Conservation (phyloP, 2,888 invertebrate species). For the Protophormia terraenovae region DNA sequence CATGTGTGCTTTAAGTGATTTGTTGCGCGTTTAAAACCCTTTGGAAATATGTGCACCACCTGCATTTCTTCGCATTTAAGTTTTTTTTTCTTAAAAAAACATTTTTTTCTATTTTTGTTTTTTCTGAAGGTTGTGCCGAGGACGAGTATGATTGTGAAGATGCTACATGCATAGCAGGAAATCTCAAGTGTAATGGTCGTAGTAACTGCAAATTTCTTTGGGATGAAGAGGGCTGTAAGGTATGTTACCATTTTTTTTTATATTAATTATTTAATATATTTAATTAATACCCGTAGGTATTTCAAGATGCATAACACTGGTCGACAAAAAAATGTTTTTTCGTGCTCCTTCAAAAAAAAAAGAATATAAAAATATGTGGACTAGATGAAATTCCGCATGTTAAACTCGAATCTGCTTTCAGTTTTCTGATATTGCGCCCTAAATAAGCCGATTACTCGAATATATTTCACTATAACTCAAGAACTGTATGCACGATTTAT, state of each 20-base stretch:
- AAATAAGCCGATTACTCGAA: no score
- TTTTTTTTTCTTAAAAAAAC: not conserved
- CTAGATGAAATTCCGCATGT: no score
- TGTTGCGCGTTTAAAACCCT: slow-evolving; percentile 2
- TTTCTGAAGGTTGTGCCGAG: slow-evolving; percentile 73
- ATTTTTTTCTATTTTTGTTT: not conserved
- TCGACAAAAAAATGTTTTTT: no score
- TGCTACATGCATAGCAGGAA: slow-evolving; percentile 89
- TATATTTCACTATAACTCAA: no score
- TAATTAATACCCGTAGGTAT: no score
- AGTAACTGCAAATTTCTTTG: slow-evolving; percentile 92
- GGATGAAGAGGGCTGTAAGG: slow-evolving; percentile 84
- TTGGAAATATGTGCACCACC: slow-evolving; percentile 6
- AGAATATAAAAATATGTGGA: no score
- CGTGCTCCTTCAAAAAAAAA: no score
- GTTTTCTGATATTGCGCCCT: no score
- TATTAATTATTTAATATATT: not conserved
- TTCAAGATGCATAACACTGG: no score
- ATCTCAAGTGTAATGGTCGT: slow-evolving; percentile 87
- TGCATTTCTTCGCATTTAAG: slow-evolving; percentile 7
- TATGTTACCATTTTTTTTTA: slow-evolving; percentile 15
- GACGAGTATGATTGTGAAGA: slow-evolving; percentile 93
- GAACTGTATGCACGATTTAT: no score
- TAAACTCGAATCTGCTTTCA: no score
- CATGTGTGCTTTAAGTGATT: not conserved